Percentiles rank a stretch among this genome's conserved stretches.
Conservation (phyloP, 2,888 invertebrate genomes). For the Orchesellides sinensis region DNA sequence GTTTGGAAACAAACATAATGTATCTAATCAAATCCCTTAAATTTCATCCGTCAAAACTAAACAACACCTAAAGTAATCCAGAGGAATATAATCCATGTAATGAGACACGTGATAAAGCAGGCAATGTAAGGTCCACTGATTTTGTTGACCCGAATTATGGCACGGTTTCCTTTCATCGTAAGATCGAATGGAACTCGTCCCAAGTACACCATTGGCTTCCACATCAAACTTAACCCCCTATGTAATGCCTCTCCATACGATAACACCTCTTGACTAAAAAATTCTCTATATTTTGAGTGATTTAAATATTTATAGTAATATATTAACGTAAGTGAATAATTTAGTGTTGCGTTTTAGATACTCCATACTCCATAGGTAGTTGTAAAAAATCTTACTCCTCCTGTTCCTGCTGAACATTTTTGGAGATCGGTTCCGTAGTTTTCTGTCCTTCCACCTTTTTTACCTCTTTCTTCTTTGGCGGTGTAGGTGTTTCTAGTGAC, state of each 20-base stretch:
- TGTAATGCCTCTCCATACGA: slow-evolving; percentile 45
- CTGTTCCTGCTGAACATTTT: too few relatives aligned
- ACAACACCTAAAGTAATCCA: slow-evolving; percentile 41
- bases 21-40: background rate
- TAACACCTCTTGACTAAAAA: slow-evolving; percentile 11
- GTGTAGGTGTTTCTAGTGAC: background rate
- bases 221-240: slow-evolving; percentile 29
- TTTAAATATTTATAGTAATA: too few relatives aligned
- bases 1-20: background rate
- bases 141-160: slow-evolving; percentile 22
- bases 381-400: too few relatives aligned
- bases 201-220: slow-evolving; percentile 40
- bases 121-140: slow-evolving; percentile 5
- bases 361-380: too few relatives aligned
- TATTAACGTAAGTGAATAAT: too few relatives aligned
- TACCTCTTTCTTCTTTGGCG: background rate
- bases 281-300: too few relatives aligned
- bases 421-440: too few relatives aligned
- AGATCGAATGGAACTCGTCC: slow-evolving; percentile 41
- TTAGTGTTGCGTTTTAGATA: too few relatives aligned
- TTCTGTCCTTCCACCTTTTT: background rate
- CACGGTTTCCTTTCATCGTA: background rate
- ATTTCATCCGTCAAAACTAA: background rate
- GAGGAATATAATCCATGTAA: slow-evolving; percentile 21
- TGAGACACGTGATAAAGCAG: slow-evolving; percentile 1